These are phyloP conservation scores for Cactoblastis cactorum DNA, from an alignment of 2,888 invertebrate species.

Conservation along the genomic window DNA sequence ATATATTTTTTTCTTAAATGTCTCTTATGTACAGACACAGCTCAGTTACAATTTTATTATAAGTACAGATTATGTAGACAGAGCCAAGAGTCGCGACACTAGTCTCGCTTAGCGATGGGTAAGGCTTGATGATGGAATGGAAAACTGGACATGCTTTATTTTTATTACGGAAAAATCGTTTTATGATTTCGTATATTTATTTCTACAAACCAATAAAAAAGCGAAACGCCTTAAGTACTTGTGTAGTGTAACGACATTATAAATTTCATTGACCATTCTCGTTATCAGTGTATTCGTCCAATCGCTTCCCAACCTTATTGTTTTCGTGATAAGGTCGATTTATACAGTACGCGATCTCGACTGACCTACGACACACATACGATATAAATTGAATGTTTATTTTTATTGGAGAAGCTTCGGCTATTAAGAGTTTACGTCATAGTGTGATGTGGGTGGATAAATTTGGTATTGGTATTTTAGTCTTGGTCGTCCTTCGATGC, in stretches of 20 bases:
- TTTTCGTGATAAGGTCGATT: not conserved
- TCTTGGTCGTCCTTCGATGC: not conserved
- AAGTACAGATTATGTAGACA: too few relatives aligned
- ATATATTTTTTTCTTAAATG: too few relatives aligned
- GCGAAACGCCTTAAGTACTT: not conserved
- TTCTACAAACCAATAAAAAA: not conserved
- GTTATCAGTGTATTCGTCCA: not conserved
- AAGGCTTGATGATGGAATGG: too few relatives aligned
- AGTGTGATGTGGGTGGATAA: not conserved
- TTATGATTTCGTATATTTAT: not conserved
- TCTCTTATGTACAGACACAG: too few relatives aligned
- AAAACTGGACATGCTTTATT: too few relatives aligned
- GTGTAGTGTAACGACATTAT: slow-evolving; percentile 2
- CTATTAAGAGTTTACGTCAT: not conserved
- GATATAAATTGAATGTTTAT: not conserved
- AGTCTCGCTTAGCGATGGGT: too few relatives aligned
- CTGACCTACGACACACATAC: slow-evolving; percentile 8
- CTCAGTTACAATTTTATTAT: too few relatives aligned
- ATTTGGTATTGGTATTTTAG: not conserved
- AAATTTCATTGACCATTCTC: slow-evolving; percentile 5
- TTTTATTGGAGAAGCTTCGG: slow-evolving; percentile 2
- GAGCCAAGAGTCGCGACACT: too few relatives aligned
- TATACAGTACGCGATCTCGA: not conserved
- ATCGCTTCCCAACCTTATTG: not conserved
- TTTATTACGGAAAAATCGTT: too few relatives aligned